Conservation (phyloP, 2,113 vertebrate species). For the Alligator mississippiensis region DNA sequence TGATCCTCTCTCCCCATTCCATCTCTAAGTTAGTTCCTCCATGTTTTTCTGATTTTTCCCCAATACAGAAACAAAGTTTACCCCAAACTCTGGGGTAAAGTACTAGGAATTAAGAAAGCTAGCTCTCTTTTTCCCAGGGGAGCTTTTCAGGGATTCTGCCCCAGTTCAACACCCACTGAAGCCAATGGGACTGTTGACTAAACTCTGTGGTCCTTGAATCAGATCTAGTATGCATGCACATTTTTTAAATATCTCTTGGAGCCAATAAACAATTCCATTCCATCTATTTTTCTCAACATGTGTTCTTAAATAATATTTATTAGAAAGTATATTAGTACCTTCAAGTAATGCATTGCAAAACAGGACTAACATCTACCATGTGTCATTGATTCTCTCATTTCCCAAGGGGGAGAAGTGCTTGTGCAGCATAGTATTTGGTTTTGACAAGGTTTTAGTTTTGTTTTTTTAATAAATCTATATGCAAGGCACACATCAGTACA, state of each 20-base stretch:
- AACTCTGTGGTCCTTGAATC: neutral
- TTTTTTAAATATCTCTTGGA: neutral
- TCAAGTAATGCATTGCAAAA: neutral
- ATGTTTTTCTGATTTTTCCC: neutral
- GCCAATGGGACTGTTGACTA: neutral
- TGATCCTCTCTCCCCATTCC: neutral
- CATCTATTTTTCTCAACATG: neutral
- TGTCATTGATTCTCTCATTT: neutral
- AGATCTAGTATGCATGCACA: neutral
- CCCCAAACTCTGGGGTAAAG: too few species aligned
- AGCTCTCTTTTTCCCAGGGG: neutral
- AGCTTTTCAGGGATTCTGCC: neutral
- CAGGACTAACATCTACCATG: neutral
- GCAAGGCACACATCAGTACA: too few species aligned
- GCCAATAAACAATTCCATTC: neutral
- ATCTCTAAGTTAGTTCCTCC: rapidly evolving
- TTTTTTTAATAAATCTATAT: neutral
- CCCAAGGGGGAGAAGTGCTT: neutral
- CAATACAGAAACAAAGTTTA: neutral
- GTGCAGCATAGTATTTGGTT: neutral
- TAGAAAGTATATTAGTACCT: neutral
- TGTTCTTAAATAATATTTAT: neutral
- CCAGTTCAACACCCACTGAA: neutral
- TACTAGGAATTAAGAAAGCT: neutral
- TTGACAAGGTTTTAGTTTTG: neutral